Evolutionary conservation across 2,797 vertebrate species (phyloP).

Genomic region (Danio choprae): DNA sequence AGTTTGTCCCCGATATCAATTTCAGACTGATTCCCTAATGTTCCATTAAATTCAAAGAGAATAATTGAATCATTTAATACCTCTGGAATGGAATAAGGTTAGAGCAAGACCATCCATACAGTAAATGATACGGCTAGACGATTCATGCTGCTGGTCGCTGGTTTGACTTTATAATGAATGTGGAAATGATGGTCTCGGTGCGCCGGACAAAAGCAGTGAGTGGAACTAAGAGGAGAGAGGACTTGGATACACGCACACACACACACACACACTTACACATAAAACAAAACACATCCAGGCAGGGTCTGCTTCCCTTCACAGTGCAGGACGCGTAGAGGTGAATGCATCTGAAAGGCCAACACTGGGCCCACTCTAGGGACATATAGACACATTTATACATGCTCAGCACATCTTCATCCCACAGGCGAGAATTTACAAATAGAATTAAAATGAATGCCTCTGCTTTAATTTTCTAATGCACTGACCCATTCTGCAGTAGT

Average conservation of each 20-base stretch:
- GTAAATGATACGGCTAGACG: constrained; percentile 53
- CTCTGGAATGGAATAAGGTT: constrained; percentile 57
- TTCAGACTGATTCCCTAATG: constrained; percentile 63
- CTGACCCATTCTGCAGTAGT: constrained; percentile 87
- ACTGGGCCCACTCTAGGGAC: constrained; percentile 57
- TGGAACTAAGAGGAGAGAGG: constrained; percentile 45
- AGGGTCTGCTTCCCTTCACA: constrained; percentile 37
- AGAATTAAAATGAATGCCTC: constrained; percentile 84
- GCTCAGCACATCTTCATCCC: constrained; percentile 78
- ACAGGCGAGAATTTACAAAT: constrained; percentile 86
- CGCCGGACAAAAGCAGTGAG: constrained; percentile 49
- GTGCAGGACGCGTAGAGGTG: constrained; percentile 66
- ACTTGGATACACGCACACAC: constrained; percentile 2
- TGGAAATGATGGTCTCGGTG: constrained; percentile 38
- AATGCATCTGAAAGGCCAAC: constrained; percentile 62
- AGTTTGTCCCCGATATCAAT: constrained; percentile 63
- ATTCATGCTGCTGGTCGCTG: constrained; percentile 48
- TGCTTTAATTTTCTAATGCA: constrained; percentile 89
- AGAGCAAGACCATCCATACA: constrained; percentile 50
- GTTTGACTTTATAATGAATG: constrained; percentile 45
- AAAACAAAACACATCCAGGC: constrained; percentile 25
- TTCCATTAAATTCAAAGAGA: constrained; percentile 62
- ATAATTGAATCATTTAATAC: constrained; percentile 64
- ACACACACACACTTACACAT: constrained; percentile 37
- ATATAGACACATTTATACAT: constrained; percentile 66